These are phyloP conservation scores for Siderastrea siderea DNA, from an alignment of 92 coral and sea anemone species.

Conservation along the genomic window DNA sequence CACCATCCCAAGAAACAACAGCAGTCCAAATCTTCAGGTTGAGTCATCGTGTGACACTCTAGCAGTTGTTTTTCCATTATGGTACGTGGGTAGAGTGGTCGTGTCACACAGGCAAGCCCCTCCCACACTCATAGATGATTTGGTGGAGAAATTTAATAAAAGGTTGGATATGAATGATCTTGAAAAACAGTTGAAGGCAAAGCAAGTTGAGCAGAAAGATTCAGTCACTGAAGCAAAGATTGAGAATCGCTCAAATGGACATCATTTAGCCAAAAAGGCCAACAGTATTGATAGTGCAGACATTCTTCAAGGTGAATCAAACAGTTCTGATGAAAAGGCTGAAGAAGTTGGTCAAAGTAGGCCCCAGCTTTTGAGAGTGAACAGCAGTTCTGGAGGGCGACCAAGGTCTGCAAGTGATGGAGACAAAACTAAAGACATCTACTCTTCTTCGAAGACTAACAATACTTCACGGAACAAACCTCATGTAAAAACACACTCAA, in stretches of 20 bases:
- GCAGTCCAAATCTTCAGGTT: constrained; percentile 22
- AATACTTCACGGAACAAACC: neutral
- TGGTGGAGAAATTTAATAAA: constrained; percentile 82
- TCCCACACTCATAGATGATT: constrained; percentile 89
- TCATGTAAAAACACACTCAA: constrained; percentile 52
- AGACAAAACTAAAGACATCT: constrained; percentile 54
- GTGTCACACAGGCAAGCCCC: constrained; percentile 98
- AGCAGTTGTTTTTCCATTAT: constrained; percentile 76
- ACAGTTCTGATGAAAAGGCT: neutral
- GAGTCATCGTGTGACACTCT: neutral
- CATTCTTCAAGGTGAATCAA: constrained; percentile 19
- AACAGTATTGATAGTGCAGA: constrained; percentile 74
- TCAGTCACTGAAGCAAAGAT: neutral
- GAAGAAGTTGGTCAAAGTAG: neutral
- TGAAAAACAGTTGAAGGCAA: constrained; percentile 67
- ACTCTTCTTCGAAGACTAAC: neutral
- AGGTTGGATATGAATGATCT: constrained; percentile 73
- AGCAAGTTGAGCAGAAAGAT: constrained; percentile 27
- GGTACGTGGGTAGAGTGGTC: constrained; percentile 88
- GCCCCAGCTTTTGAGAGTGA: neutral
- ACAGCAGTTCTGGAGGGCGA: constrained; percentile 46
- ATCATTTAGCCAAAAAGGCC: constrained; percentile 63
- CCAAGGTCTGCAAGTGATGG: constrained; percentile 99
- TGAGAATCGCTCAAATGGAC: constrained; percentile 15
- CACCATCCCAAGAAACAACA: constrained; percentile 9